Conservation (phyloP, 2,797 vertebrate species). For the Naso thynnoides region DNA sequence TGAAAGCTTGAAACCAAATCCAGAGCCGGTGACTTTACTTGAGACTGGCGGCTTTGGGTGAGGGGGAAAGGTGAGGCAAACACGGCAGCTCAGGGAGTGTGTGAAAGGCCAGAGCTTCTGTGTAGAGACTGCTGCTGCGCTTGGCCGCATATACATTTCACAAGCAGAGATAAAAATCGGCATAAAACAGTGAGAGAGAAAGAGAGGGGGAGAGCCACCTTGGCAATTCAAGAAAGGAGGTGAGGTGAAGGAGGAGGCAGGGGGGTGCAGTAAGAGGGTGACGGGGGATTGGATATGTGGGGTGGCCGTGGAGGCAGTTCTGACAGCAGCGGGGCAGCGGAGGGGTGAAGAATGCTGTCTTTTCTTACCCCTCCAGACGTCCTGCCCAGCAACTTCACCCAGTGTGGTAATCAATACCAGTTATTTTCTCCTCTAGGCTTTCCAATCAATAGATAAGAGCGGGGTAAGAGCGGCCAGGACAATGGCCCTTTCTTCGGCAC, state of each 20-base stretch:
- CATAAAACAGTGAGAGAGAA: constrained; percentile 59
- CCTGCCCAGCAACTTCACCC: constrained; percentile 72
- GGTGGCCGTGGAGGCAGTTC: constrained; percentile 62
- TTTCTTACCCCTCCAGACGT: constrained; percentile 79
- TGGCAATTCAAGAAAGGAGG: constrained; percentile 69
- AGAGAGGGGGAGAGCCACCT: constrained; percentile 34
- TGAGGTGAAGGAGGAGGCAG: constrained; percentile 39
- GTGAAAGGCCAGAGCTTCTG: constrained; percentile 79
- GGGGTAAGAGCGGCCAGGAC: constrained; percentile 70
- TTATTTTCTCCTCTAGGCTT: constrained; percentile 78
- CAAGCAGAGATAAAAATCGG: constrained; percentile 82
- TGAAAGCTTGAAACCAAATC: constrained; percentile 68
- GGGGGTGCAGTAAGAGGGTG: constrained; percentile 25
- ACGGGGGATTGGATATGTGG: constrained; percentile 55
- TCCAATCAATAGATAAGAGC: constrained; percentile 86
- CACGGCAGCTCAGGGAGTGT: constrained; percentile 66
- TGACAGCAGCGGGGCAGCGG: constrained; percentile 76
- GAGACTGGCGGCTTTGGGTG: constrained; percentile 48
- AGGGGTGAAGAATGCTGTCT: constrained; percentile 75
- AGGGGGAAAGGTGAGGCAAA: constrained; percentile 66
- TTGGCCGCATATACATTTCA: constrained; percentile 79
- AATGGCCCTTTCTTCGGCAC: constrained; percentile 82
- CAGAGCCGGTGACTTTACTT: constrained; percentile 51
- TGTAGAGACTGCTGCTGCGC: constrained; percentile 56
- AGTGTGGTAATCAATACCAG: constrained; percentile 80